Evolutionary conservation across 2,113 vertebrate species (phyloP), one percentile per base, ranked within the genome.

Genomic region (Ciconia maguari): DNA sequence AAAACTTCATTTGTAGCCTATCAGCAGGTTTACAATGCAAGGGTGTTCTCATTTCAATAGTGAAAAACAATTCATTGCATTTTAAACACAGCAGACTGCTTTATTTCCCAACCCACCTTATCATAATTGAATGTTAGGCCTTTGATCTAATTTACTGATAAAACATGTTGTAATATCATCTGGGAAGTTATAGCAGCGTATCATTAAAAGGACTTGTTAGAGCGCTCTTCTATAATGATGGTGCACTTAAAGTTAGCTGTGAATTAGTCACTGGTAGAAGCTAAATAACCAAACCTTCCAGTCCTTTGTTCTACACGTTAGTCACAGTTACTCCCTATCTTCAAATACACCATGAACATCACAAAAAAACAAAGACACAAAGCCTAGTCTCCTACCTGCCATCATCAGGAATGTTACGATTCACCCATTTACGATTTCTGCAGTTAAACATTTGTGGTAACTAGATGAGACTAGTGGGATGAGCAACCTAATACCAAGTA

Each of bases 231-330:
- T 52, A 0, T 66, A 85, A 95, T 42, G 74, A 83, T 0, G 5
- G 78, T n/a, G 83, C 72, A 79, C 86, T 78, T 81, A 13, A 64
- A 65, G 91, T 83, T 82, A 82, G 87, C 66, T 87, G 89, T 22
- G 58, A 95, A 77, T 97, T 93, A 94, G 74, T 97, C 96, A 96
- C 65, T 30, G 34, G 77, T 17, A 32, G 92, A 71, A 95, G 75
- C 38, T 62, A 85, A 72, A 91, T n/a, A 94, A 86, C 70, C 58
- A 91, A 91, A 85, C 16, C n/a, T 58, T 58, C 41, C 78, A 49
- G 41, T 62, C 84, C 77, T 89, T 95, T 93, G 91, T 92, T 91
- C 75, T 69, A 6, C 4, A 0, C 4, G 6, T 83, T 80, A 80
- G 74, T 95, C 96, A 95, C 66, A 51, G 58, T 54, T 85, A 46